phyloP scores from a whole-genome alignment of 2,888 invertebrate species.

The Venusia cambrica region DNA sequence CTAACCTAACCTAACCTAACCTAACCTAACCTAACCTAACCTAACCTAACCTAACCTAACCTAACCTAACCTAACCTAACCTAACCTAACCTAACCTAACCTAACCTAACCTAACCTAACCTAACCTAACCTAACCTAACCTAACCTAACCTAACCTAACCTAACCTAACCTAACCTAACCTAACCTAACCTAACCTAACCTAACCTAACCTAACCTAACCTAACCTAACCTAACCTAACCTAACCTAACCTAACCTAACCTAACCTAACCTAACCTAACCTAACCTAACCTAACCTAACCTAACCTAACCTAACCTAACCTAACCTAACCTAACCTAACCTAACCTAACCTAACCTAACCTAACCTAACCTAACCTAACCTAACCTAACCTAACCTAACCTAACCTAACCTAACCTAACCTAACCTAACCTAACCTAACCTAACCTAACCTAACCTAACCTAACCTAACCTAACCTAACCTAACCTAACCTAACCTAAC shows the following conservation, averaged over 20 bases:
- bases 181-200: conserved; percentile 20
- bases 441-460: conserved; percentile 20
- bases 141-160: conserved; percentile 21
- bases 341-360: conserved; percentile 8
- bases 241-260: conserved; percentile 18
- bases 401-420: conserved; percentile 17
- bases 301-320: conserved; percentile 12
- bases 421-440: conserved; percentile 19
- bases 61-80: conserved; percentile 30
- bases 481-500: conserved; percentile 14
- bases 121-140: conserved; percentile 18
- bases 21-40: conserved; percentile 30
- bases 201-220: conserved; percentile 18
- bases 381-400: conserved; percentile 9
- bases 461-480: conserved; percentile 17
- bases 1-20: conserved; percentile 32
- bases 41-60: conserved; percentile 29
- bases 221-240: conserved; percentile 18
- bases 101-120: conserved; percentile 21
- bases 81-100: too few species aligned
- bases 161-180: conserved; percentile 21
- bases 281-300: conserved; percentile 14
- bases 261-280: conserved; percentile 18
- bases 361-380: conserved; percentile 7
- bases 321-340: conserved; percentile 11